Base-by-base conservation (phyloP, 2,113 vertebrate species). In the Hemichromis elongatus region DNA sequence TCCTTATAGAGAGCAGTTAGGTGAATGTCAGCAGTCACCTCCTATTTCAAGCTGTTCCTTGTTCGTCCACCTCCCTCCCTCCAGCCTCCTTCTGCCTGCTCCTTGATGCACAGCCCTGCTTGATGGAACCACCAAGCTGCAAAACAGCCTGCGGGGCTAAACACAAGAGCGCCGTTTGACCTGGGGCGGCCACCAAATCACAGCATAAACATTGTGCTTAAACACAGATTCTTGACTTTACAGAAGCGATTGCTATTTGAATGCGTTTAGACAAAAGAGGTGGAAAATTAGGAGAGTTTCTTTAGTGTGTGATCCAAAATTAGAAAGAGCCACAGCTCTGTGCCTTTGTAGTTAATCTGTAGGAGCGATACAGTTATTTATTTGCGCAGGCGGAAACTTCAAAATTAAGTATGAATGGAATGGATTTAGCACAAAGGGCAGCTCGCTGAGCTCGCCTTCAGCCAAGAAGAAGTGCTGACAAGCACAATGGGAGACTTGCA, bases 401-500 rank as follows among this genome's bases (percentile, higher is more conserved):
- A 37, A 89, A 91, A 90, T 87, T 54, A 92, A 79, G 68, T 82
- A 57, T 79, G 68, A 89, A 89, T 87, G 83, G 86, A 90, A 80
- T 86, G 86, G 88, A 79, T 93, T 88, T 80, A 52, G 78, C 82
- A 82, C 79, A 92, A 89, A 90, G 89, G 79, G 80, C 89, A 87
- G 77, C 83, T 84, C 19, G 86, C 88, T 86, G 83, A 90, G 85
- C 85, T 80, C n/a, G 26, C 33, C 35, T 82, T 63, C 42, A 26
- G 85, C 68, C 45, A 63, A 75, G 79, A 85, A 57, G 89, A 94
- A 95, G 30, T 87, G 93, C 93, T 94, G 93, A 94, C 84, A 50
- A 89, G 90, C 78, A 68, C 16, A 54, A 89, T 84, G 88, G 85
- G 77, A 93, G 91, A 94, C 93, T 94, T 93, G 92, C 93, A 94